Evolutionary conservation across 2,113 vertebrate genomes (phyloP).

Genomic region (Larimichthys polyactis): DNA sequence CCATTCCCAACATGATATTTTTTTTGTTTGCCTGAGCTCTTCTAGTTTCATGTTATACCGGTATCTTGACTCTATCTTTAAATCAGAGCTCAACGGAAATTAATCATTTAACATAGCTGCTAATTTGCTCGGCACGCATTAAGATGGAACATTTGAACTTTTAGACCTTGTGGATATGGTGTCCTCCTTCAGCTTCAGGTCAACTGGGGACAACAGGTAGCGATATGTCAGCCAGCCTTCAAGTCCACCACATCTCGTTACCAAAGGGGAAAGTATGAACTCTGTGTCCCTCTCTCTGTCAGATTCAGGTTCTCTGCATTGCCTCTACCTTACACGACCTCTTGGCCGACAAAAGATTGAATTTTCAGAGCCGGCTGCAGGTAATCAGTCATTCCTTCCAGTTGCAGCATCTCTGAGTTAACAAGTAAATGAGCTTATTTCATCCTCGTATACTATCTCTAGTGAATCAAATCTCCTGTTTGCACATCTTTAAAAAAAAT

Average conservation of each 20-base stretch:
- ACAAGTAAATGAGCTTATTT: constrained; percentile 12
- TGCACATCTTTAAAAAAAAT: constrained; percentile 18
- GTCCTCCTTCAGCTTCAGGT: not conserved
- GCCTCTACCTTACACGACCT: constrained; percentile 42
- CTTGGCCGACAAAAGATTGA: constrained; percentile 51
- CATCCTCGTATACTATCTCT: constrained; percentile 23
- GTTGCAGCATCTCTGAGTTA: constrained; percentile 20
- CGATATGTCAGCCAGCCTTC: not conserved
- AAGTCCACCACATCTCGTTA: not conserved
- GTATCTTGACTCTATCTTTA: too few species aligned
- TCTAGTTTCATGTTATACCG: too few species aligned
- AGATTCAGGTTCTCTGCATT: constrained; percentile 17
- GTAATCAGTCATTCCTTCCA: constrained; percentile 53
- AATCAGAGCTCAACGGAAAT: not conserved
- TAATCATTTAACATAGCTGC: not conserved
- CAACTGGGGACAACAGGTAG: not conserved
- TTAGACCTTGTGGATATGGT: not conserved
- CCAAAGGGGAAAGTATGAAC: not conserved
- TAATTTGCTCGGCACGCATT: not conserved
- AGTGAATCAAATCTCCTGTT: constrained; percentile 20
- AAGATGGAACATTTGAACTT: not conserved
- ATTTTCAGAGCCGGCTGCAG: constrained; percentile 37
- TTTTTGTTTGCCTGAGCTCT: too few species aligned
- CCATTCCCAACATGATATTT: too few species aligned
- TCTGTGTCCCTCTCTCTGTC: not conserved